Evolutionary conservation across 2,797 vertebrate genomes (phyloP).

Genomic region (Cossypha polioptera): DNA sequence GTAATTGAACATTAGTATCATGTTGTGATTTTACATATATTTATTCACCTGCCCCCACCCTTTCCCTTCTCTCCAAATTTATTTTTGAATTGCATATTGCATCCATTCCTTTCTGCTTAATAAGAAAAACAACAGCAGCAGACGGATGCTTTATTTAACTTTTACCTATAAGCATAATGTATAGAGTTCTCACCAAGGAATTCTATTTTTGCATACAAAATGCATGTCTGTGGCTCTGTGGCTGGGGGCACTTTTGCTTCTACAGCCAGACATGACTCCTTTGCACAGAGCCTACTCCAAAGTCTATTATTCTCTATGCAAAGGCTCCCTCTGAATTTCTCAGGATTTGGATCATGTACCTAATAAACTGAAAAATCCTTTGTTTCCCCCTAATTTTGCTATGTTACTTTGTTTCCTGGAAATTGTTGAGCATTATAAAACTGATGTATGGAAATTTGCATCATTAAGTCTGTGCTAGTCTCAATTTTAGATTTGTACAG

Average conservation of each 20-base stretch:
- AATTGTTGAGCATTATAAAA: slow-evolving; percentile 1
- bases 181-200: not conserved
- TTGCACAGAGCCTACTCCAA: not conserved
- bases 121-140: slow-evolving; percentile 20
- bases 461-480: not conserved
- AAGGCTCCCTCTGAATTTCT: not conserved
- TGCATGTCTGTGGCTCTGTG: not conserved
- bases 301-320: slow-evolving; percentile 3
- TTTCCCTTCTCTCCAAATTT: slow-evolving; percentile 1
- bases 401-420: not conserved
- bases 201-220: slow-evolving; percentile 29
- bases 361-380: not conserved
- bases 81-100: slow-evolving; percentile 37
- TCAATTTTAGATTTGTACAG: not conserved
- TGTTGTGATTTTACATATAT: slow-evolving; percentile 47
- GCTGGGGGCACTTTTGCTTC: not conserved
- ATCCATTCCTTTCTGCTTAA: slow-evolving; percentile 33
- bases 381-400: not conserved
- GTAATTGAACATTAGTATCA: slow-evolving; percentile 64
- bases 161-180: not conserved
- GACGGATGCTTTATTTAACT: slow-evolving; percentile 39
- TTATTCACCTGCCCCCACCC: not conserved
- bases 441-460: not conserved
- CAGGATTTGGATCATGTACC: not conserved
- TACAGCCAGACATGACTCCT: slow-evolving; percentile 22